Evolutionary conservation across 1,140 invertebrate species (phyloP).

Genomic region (Ylistrum balloti): DNA sequence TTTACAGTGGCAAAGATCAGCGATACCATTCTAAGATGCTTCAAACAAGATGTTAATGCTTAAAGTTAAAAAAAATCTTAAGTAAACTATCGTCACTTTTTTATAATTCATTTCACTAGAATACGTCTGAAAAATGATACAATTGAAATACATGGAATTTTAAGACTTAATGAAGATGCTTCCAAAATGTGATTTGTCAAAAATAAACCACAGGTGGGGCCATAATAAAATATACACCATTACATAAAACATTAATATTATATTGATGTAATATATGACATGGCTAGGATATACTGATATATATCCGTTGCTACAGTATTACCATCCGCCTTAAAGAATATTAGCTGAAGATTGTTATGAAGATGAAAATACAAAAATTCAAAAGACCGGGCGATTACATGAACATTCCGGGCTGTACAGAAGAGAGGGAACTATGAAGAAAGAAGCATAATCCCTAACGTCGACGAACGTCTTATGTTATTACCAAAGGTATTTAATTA

Average conservation of each 20-base stretch:
- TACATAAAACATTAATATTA: too few species aligned
- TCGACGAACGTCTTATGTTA: neutral
- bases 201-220: too few species aligned
- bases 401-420: neutral
- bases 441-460: neutral
- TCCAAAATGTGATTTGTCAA: too few species aligned
- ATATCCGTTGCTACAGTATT: neutral
- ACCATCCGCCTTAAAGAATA: neutral
- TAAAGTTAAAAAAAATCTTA: too few species aligned
- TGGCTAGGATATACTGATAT: neutral
- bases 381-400: neutral
- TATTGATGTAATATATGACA: neutral
- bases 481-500: conserved; percentile 4
- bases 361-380: neutral
- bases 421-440: neutral
- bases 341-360: neutral
- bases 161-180: too few species aligned
- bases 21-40: too few species aligned
- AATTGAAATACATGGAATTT: too few species aligned
- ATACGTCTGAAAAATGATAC: too few species aligned
- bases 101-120: too few species aligned
- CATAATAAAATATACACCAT: too few species aligned
- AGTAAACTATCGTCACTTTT: too few species aligned
- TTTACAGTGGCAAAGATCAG: neutral
- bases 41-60: too few species aligned